A percentile compares a stretch with the other conserved stretches of the same genome.
Conservation (phyloP, 2,113 vertebrate species). For the Pardalotus punctatus region DNA sequence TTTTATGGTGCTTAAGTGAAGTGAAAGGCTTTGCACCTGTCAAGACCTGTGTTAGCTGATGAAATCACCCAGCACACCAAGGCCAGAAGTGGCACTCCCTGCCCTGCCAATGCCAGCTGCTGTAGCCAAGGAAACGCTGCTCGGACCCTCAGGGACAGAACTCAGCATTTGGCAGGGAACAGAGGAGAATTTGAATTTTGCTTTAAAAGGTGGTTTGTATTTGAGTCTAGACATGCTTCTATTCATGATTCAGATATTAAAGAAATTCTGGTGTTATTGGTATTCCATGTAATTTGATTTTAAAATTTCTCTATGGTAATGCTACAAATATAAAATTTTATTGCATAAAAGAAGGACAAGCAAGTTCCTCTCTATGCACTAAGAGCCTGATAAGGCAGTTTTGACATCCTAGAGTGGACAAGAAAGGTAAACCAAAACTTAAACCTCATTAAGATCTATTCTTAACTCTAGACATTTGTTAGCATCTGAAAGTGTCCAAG, state of each 20-base stretch:
- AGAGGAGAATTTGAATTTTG: background rate
- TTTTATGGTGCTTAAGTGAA: background rate
- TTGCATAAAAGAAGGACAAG: background rate
- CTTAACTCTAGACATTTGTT: background rate
- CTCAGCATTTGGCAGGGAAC: background rate
- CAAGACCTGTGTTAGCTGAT: background rate
- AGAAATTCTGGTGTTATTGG: background rate
- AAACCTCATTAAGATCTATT: background rate
- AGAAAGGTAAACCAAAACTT: background rate
- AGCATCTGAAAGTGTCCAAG: background rate
- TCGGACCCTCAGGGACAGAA: background rate
- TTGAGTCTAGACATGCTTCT: slow-evolving; percentile 11
- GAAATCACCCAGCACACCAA: background rate
- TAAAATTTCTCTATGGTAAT: background rate
- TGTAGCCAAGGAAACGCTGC: background rate
- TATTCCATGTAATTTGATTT: background rate
- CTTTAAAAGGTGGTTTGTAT: background rate
- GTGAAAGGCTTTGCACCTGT: background rate
- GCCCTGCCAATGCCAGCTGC: background rate
- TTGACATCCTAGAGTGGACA: background rate
- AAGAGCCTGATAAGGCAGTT: background rate
- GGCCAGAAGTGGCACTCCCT: background rate
- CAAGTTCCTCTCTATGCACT: background rate
- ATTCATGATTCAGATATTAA: background rate
- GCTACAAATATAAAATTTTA: background rate